phyloP scores from a whole-genome alignment of 2,113 vertebrate genomes.

The Catharus minimus region DNA sequence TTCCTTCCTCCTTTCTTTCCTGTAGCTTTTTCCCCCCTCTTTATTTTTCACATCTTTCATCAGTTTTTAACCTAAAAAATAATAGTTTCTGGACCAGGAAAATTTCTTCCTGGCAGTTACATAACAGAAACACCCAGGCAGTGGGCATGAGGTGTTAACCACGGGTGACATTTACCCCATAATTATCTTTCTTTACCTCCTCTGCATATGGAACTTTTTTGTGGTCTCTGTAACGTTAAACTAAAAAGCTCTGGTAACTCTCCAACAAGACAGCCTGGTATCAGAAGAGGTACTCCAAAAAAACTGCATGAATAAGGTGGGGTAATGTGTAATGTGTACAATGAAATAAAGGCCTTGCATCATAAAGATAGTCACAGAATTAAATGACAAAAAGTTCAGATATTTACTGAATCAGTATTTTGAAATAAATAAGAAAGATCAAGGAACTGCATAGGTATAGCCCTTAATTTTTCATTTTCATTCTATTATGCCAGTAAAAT shows the following conservation, averaged over 20 bases:
- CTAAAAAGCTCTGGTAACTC: constrained; percentile 9
- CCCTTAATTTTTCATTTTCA: not conserved
- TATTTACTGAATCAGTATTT: not conserved
- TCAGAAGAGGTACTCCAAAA: not conserved
- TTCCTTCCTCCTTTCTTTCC: not conserved
- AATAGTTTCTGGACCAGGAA: not conserved
- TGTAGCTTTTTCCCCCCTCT: not conserved
- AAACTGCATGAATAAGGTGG: not conserved
- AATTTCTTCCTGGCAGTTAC: constrained; percentile 49
- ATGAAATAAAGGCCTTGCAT: not conserved
- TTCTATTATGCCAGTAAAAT: not conserved
- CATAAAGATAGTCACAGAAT: not conserved
- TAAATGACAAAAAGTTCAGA: not conserved
- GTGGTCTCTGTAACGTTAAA: constrained; percentile 49
- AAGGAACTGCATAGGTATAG: not conserved
- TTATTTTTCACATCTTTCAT: not conserved
- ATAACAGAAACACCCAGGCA: constrained; percentile 28
- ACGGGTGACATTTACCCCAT: constrained; percentile 39
- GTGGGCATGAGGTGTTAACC: constrained; percentile 47
- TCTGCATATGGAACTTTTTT: constrained; percentile 47
- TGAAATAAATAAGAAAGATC: not conserved
- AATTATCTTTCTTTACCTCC: constrained; percentile 25
- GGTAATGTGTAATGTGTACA: not conserved
- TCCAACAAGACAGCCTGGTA: not conserved
- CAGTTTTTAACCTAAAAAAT: not conserved